Conservation (phyloP, 2,797 vertebrate genomes). For the Arrhamphus sclerolepis region DNA sequence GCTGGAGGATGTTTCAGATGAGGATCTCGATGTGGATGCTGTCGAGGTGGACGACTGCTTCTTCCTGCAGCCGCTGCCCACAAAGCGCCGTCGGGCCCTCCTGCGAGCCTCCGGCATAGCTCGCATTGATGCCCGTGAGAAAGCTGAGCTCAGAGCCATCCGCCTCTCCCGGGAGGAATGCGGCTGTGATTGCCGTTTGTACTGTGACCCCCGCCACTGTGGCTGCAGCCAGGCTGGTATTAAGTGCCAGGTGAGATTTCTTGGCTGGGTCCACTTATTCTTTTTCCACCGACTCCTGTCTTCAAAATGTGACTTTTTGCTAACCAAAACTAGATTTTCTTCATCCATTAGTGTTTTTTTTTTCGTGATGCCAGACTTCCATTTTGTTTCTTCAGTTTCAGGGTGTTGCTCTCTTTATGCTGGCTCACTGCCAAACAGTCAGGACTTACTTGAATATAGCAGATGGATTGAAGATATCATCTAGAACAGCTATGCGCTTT, state of each 20-base stretch:
- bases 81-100: constrained; percentile 89
- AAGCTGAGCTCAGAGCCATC: constrained; percentile 91
- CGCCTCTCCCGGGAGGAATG: constrained; percentile 95
- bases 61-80: constrained; percentile 93
- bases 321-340: too few species aligned
- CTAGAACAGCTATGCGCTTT: background rate
- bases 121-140: constrained; percentile 93
- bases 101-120: constrained; percentile 91
- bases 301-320: too few species aligned
- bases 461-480: background rate
- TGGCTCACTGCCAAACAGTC: background rate
- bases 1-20: constrained; percentile 91
- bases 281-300: too few species aligned
- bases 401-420: background rate
- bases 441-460: background rate
- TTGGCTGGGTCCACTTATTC: background rate
- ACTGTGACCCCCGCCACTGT: constrained; percentile 93
- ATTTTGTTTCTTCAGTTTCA: background rate
- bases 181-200: constrained; percentile 93
- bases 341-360: too few species aligned
- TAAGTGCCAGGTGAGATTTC: constrained; percentile 90
- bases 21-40: constrained; percentile 91
- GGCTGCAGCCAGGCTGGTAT: constrained; percentile 96
- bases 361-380: too few species aligned
- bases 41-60: constrained; percentile 96